Conservation (phyloP, 2,113 vertebrate genomes). For the Eleginops maclovinus region DNA sequence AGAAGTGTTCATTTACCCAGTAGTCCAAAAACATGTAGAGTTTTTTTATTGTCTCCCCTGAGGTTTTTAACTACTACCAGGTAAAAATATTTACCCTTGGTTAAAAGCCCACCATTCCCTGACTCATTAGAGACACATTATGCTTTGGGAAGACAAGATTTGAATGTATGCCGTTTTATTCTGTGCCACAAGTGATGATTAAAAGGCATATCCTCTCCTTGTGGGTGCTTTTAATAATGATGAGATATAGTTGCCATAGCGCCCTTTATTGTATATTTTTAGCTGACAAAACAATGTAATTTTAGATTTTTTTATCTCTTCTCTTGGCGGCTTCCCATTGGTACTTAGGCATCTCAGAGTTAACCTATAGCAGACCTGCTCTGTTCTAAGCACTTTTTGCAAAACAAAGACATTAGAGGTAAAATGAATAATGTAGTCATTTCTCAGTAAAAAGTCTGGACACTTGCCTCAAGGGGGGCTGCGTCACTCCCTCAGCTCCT, state of each 20-base stretch:
- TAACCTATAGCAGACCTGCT: constrained; percentile 28
- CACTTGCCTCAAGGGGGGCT: constrained; percentile 50
- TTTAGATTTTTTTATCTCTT: constrained; percentile 33
- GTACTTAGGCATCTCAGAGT: constrained; percentile 17
- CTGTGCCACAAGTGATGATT: constrained; percentile 34
- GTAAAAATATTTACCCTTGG: constrained; percentile 66
- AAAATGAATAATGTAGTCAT: constrained; percentile 72
- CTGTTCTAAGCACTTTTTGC: constrained; percentile 48
- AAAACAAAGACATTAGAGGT: constrained; percentile 65
- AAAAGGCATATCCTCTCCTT: constrained; percentile 25
- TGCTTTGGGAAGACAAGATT: constrained; percentile 34
- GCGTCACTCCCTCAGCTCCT: constrained; percentile 47
- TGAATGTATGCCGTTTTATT: constrained; percentile 29
- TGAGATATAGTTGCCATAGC: constrained; percentile 22
- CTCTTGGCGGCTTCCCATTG: constrained; percentile 40
- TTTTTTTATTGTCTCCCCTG: constrained; percentile 43
- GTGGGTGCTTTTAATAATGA: constrained; percentile 42
- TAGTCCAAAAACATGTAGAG: constrained; percentile 38
- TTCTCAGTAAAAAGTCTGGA: constrained; percentile 64
- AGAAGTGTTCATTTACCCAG: constrained; percentile 47
- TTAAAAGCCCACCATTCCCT: constrained; percentile 52
- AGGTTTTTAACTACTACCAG: constrained; percentile 52
- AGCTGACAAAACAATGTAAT: constrained; percentile 25
- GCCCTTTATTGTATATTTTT: constrained; percentile 46
- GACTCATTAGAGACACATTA: constrained; percentile 62